These are phyloP conservation scores for Athripsodes cinereus DNA, from an alignment of 2,888 invertebrate species.

Conservation along the genomic window DNA sequence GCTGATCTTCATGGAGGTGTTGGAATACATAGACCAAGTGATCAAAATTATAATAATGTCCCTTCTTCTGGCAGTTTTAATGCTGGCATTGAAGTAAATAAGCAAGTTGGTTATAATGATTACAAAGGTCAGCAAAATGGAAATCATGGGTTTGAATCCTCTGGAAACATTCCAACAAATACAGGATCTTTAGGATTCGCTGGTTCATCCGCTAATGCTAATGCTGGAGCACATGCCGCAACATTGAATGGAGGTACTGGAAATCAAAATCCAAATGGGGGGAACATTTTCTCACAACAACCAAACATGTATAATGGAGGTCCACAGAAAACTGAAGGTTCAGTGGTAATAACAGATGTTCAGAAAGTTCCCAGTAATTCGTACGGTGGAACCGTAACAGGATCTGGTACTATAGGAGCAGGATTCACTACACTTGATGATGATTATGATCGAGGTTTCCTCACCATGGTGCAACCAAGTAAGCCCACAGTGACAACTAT, in stretches of 20 bases:
- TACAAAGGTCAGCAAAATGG: not conserved
- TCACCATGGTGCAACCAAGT: not conserved
- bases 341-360: not conserved
- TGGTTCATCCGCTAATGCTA: constrained; percentile 13
- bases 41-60: not conserved
- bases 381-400: too few species aligned
- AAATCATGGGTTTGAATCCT: not conserved
- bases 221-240: constrained; percentile 4
- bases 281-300: too few species aligned
- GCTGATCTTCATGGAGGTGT: not conserved
- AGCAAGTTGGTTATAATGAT: not conserved
- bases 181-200: constrained; percentile 7
- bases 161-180: constrained; percentile 1
- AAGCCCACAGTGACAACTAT: not conserved
- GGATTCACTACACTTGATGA: not conserved
- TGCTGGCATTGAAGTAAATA: not conserved
- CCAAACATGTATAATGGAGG: too few species aligned
- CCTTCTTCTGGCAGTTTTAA: not conserved
- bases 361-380: not conserved
- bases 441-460: not conserved
- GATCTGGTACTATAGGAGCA: too few species aligned
- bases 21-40: not conserved
- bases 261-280: not conserved
- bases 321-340: not conserved
- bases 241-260: not conserved